Base-by-base conservation (phyloP, 2,797 vertebrate genomes). In the Silurus lanzhouensis region DNA sequence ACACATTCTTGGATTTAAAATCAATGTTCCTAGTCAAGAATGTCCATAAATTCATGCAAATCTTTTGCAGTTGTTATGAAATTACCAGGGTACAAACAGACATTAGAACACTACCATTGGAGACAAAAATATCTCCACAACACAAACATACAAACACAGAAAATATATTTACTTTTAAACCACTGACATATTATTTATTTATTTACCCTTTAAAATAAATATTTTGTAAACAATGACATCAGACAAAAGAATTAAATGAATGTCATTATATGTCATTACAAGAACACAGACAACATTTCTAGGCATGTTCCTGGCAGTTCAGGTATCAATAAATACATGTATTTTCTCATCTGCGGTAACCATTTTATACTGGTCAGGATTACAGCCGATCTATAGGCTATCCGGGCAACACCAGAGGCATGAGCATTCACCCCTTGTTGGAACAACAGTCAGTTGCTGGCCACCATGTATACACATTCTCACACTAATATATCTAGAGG, bases 61-160 rank as follows among this genome's bases (percentile, higher is more conserved):
- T 64, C 38, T 75, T 44, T 1, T 52, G 25, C 27, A 78, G 38
- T 74, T 71, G 57, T 84, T 61, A 57, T 83, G 86, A 82, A 86
- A 75, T 77, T 44, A 14, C 66, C n/a, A 89, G 89, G 89, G 91
- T 89, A 87, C 61, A 86, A 75, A 84, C 57, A 85, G 86, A 90
- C 87, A 88, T 66, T 66, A 44, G 58, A 60, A 55, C 61, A 57
- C 61, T 78, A 61, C 19, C 58, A 61, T 3, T 61, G 76, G 57
- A 61, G 12, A 61, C 58, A 78, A 61, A 38, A 78, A 55, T 55
- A 75, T 44, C 17, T 63, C 52, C 31, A 57, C 48, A 57, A 64
- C 38, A 27, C 31, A 77, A 79, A 85, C 63, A 84, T 44, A 80
- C 38, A 79, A 74, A 80, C 15, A 80, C 71, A 83, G 60, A 84